Evolutionary conservation across 2,888 invertebrate species (phyloP), one percentile per base, ranked within the genome.

Genomic region (Cheiracanthium punctorium): DNA sequence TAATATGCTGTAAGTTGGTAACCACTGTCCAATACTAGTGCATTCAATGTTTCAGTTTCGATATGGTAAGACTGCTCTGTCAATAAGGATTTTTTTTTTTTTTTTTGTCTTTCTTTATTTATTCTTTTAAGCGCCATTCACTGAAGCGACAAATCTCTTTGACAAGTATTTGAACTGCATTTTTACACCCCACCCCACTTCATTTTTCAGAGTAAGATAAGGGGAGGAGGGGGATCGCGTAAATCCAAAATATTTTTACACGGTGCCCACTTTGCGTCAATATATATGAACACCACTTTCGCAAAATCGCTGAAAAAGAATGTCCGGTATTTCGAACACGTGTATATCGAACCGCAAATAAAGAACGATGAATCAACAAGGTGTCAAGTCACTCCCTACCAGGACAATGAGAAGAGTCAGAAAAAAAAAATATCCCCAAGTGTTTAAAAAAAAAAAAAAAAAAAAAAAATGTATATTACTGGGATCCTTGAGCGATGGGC

Each of bases 321-420:
- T 82, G 52, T 32, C 65, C 43, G 72, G 82, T 65, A 82, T 82
- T 32, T 37, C 20, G 37, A 77, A 67, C 77, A 82, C 77, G 82
- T 82, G 82, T 72, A 82, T 77, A 82, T 82, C 65, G 82, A 77
- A 82, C 82, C 82, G 77, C 82, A 82, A 82, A 82, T 77, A 82
- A 82, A 82, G 82, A 77, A 77, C 82, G 82, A 82, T 82, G 82
- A 82, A 82, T 82, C 82, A 82, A 82, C 82, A 82, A 41, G 32
- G 77, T 82, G 82, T 82, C 82, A 82, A 75, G 75, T 64, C 48
- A 75, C 73, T 74, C 74, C 72, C 73, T 24, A 41, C 52, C 28
- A 14, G 74, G 67, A 73, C 67, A 81, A 70, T 28, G 75, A 37
- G 48, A n/a, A 29, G 52, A 29, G n/a, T 0, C 29, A 33, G 33